Conservation (phyloP, 2,888 invertebrate genomes). For the Caradrina clavipalpis region DNA sequence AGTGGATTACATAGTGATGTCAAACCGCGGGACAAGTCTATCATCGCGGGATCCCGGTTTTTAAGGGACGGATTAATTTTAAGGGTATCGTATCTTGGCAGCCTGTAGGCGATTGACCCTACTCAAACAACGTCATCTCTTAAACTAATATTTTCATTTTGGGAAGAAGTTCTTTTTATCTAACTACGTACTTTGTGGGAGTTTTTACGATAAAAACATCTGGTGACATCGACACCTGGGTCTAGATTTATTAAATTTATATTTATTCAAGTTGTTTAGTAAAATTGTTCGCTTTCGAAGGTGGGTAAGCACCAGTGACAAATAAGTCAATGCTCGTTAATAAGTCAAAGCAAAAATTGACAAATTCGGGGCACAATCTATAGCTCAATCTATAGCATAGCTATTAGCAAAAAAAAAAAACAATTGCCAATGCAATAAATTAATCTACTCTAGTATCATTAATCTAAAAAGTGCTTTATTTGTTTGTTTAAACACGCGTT, state of each 20-base stretch:
- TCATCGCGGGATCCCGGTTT: slow-evolving; percentile 42
- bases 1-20: slow-evolving; percentile 49
- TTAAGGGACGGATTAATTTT: slow-evolving; percentile 57
- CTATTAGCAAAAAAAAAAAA: too few species aligned
- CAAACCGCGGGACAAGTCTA: slow-evolving; percentile 36
- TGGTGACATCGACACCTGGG: slow-evolving; percentile 25
- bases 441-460: too few species aligned
- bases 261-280: slow-evolving; percentile 20
- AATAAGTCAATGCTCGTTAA: too few species aligned
- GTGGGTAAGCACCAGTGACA: too few species aligned
- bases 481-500: too few species aligned
- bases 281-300: neutral
- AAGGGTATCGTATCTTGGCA: slow-evolving; percentile 35
- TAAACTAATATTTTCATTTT: slow-evolving; percentile 50
- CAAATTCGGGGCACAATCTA: too few species aligned
- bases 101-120: slow-evolving; percentile 51
- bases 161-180: slow-evolving; percentile 23
- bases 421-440: too few species aligned
- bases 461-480: too few species aligned
- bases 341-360: too few species aligned
- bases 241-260: slow-evolving; percentile 27
- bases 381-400: too few species aligned
- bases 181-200: slow-evolving; percentile 17
- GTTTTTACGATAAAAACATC: slow-evolving; percentile 31
- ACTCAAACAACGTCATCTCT: slow-evolving; percentile 50